phyloP scores from a whole-genome alignment of 2,797 vertebrate genomes.

The Delichon dasypus region DNA sequence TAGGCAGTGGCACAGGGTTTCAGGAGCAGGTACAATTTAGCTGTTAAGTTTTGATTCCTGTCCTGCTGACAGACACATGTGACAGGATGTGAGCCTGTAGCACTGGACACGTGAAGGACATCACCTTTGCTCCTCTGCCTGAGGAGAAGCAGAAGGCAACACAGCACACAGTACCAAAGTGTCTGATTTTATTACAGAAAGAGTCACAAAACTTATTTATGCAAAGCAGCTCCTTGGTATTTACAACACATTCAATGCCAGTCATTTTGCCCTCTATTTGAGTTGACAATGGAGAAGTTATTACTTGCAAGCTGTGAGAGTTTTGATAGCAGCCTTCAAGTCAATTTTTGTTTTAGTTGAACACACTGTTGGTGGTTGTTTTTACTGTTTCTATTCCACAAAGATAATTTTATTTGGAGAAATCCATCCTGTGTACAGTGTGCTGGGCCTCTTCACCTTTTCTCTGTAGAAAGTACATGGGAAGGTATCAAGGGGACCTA shows the following conservation, averaged over 20 bases:
- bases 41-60: neutral
- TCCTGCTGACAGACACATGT: neutral
- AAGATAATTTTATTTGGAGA: neutral
- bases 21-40: neutral
- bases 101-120: neutral
- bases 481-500: neutral
- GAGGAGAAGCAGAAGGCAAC: neutral
- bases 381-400: neutral
- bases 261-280: neutral
- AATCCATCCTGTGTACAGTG: neutral
- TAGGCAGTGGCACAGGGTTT: neutral
- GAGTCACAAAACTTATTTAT: neutral
- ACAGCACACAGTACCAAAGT: neutral
- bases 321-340: neutral
- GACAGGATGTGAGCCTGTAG: neutral
- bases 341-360: neutral
- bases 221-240: neutral
- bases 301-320: neutral
- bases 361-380: neutral
- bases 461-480: neutral
- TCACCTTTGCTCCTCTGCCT: neutral
- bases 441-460: neutral
- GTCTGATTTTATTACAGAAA: neutral
- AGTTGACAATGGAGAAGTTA: neutral
- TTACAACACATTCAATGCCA: neutral